Percentiles rank a stretch among this genome's conserved stretches.
These are phyloP conservation scores for Trogon melanurus DNA, from an alignment of 2,113 vertebrate genomes.

Conservation along the genomic window DNA sequence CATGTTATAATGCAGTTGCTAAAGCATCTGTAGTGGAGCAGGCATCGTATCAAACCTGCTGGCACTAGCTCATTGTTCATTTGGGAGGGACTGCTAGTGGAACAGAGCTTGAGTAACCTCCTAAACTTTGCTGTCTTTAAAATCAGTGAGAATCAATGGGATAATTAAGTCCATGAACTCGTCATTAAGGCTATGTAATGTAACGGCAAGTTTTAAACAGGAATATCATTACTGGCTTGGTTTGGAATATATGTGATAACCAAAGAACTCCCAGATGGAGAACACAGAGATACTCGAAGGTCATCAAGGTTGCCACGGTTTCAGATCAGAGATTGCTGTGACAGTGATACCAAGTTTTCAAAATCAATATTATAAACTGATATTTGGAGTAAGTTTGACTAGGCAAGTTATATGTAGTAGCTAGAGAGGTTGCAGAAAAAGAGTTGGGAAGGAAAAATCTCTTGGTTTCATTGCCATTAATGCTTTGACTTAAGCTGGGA, in stretches of 20 bases:
- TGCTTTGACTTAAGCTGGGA: not conserved
- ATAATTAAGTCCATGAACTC: not conserved
- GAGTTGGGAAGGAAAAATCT: not conserved
- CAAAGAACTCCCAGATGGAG: not conserved
- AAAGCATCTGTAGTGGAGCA: not conserved
- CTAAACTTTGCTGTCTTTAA: not conserved
- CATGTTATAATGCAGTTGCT: not conserved
- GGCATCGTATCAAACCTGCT: not conserved
- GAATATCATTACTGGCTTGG: rapidly evolving
- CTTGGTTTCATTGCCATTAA: not conserved
- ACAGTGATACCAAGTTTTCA: not conserved
- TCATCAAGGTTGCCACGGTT: not conserved
- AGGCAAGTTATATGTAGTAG: not conserved
- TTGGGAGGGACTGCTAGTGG: not conserved
- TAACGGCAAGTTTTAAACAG: not conserved
- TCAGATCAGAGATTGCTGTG: not conserved
- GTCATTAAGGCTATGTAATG: not conserved
- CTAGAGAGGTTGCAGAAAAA: not conserved
- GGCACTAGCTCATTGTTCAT: not conserved
- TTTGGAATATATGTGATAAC: not conserved
- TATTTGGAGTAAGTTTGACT: not conserved
- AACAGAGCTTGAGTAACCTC: not conserved
- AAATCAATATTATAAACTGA: not conserved
- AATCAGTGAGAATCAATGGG: not conserved
- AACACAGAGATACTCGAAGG: not conserved